These are phyloP conservation scores for Agrilus biguttatus DNA, from an alignment of 2,888 invertebrate genomes.

Conservation along the genomic window DNA sequence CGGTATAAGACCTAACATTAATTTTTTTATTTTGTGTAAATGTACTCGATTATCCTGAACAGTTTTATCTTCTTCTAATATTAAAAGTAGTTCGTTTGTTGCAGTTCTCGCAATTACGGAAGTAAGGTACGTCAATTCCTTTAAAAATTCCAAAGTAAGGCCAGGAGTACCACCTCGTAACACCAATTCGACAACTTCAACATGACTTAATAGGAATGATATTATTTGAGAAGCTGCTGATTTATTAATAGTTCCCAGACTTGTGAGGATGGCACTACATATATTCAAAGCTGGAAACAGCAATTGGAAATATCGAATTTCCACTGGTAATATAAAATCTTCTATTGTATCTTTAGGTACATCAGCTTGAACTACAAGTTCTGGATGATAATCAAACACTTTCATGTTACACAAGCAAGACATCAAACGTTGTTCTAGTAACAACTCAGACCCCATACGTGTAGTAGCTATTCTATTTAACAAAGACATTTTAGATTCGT, in stretches of 20 bases:
- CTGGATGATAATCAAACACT: constrained; percentile 61
- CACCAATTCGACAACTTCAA: constrained; percentile 67
- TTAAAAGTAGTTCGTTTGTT: constrained; percentile 23
- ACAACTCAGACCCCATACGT: constrained; percentile 48
- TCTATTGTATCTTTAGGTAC: constrained; percentile 18
- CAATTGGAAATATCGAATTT: constrained; percentile 66
- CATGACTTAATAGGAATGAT: constrained; percentile 65
- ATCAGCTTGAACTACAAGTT: constrained; percentile 30
- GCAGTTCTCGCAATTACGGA: constrained; percentile 27
- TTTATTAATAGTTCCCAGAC: constrained; percentile 71
- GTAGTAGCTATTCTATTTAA: constrained; percentile 55
- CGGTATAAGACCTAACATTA: constrained; percentile 61
- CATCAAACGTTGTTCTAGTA: constrained; percentile 45
- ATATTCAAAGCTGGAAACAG: constrained; percentile 68
- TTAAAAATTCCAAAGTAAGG: constrained; percentile 49
- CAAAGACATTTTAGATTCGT: constrained; percentile 76
- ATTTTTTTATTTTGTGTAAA: constrained; percentile 52
- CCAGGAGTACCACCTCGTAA: constrained; percentile 54
- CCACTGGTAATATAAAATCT: constrained; percentile 45
- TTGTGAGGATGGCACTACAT: constrained; percentile 67
- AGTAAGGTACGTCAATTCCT: constrained; percentile 65
- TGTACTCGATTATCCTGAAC: constrained; percentile 40
- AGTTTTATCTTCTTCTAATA: constrained; percentile 21
- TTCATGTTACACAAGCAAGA: constrained; percentile 51
- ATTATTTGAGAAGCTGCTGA: constrained; percentile 69